These are phyloP conservation scores for Kryptopterus vitreolus DNA, from an alignment of 2,797 vertebrate species.

Conservation along the genomic window DNA sequence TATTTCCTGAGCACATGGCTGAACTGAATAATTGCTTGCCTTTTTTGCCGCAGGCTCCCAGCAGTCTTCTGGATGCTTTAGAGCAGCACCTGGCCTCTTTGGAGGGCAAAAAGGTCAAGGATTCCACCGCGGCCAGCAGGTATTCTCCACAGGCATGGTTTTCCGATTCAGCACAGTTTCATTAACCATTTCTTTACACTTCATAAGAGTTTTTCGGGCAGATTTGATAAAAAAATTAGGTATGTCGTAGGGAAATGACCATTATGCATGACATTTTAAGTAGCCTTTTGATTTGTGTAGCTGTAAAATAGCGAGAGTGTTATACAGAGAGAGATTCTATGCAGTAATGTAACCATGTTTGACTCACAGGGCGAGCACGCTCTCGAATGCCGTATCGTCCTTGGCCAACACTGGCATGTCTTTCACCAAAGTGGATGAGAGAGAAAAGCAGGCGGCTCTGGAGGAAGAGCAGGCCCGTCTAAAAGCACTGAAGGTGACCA, in stretches of 20 bases:
- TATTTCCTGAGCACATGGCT: constrained; percentile 16
- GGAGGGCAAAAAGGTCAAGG: constrained; percentile 99
- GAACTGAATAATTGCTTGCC: constrained; percentile 39
- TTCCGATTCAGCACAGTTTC: constrained; percentile 2
- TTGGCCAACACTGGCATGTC: constrained; percentile 96
- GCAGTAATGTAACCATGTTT: constrained; percentile 22
- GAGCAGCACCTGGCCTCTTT: constrained; percentile 98
- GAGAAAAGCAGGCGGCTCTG: constrained; percentile 97
- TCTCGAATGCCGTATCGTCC: constrained; percentile 96
- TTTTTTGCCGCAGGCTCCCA: constrained; percentile 84
- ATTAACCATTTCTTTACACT: not conserved
- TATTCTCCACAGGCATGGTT: constrained; percentile 56
- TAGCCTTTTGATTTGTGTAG: not conserved
- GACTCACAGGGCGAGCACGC: constrained; percentile 87
- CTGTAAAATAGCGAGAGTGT: not conserved
- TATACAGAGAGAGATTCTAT: not conserved
- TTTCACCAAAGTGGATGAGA: constrained; percentile 97
- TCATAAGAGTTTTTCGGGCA: not conserved
- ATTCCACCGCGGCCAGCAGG: constrained; percentile 98
- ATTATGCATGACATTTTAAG: not conserved
- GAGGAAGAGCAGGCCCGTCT: constrained; percentile 96
- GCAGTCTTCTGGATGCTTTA: constrained; percentile 98
- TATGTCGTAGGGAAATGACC: not conserved
- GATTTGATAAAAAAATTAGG: not conserved
- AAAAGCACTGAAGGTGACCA: constrained; percentile 92